Evolutionary conservation across 2,797 vertebrate genomes (phyloP).

Genomic region (Coracias cyanogaster): DNA sequence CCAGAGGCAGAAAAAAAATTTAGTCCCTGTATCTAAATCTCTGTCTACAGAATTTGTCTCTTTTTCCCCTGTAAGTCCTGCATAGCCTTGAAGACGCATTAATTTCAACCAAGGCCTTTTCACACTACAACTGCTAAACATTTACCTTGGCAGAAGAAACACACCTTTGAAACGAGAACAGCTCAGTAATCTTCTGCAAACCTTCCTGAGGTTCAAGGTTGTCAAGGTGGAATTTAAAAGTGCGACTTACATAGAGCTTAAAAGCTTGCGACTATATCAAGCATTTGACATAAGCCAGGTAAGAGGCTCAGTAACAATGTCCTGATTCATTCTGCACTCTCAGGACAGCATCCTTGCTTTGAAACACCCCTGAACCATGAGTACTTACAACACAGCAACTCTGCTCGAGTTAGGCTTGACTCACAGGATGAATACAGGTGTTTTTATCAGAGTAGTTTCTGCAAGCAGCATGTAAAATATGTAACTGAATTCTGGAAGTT

Average conservation of each 20-base stretch:
- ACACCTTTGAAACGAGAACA: rapidly evolving
- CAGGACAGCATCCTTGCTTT: background rate
- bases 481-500: background rate
- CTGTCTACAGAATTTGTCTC: background rate
- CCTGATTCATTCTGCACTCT: background rate
- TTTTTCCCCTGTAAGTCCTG: background rate
- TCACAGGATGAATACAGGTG: background rate
- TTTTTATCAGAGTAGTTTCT: background rate
- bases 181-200: background rate
- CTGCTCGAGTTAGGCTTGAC: background rate
- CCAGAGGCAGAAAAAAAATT: background rate
- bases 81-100: background rate
- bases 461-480: background rate
- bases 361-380: background rate
- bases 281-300: constrained; percentile 33
- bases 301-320: constrained; percentile 24
- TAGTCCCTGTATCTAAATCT: background rate
- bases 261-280: constrained; percentile 41
- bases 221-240: constrained; percentile 15
- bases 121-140: background rate
- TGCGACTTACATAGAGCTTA: constrained; percentile 40
- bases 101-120: background rate
- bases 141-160: background rate
- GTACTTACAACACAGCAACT: background rate
- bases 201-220: background rate